Evolutionary conservation across 2,113 vertebrate species (phyloP), one percentile per base, ranked within the genome.

Genomic region (Paratilapia polleni): DNA sequence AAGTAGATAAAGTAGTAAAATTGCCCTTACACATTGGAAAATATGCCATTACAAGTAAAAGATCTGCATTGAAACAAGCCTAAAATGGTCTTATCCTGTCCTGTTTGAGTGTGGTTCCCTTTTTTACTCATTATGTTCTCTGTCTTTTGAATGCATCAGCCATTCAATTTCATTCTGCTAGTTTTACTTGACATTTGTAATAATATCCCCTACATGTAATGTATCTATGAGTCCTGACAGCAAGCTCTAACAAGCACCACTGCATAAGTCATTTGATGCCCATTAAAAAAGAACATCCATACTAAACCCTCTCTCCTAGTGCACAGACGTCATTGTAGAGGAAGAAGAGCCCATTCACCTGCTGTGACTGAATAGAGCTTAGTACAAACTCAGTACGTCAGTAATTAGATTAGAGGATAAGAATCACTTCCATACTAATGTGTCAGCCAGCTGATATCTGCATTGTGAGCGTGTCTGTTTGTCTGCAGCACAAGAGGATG

Each of bases 351-450:
- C n/a, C 74, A 88, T 88, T 89, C 87, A 93, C 57, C 86, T 84
- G 41, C 80, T 49, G 4, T 58, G 75, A 76, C 77, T 90, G 78
- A 88, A 85, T 56, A 76, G 64, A 89, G 83, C 82, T 93, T 93
- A 93, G 62, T 52, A 58, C 82, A 81, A 78, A 76, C 54, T 87
- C 60, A 66, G 70, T 61, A 41, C 82, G 36, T 87, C 91, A 80
- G 81, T 94, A 91, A 95, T 95, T 88, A 88, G 89, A 95, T 95
- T 92, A 95, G 84, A 87, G 88, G 87, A 91, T 94, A 85, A 87
- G 80, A 91, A 81, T 87, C 54, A 41, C 56, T 89, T 80, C 84
- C 82, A 49, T 86, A 85, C 70, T 15, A 62, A 64, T 66, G 76
- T 84, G 78, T 85, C 79, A 76, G 31, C 54, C 81, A 73, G 68